Conservation (phyloP, 2,888 invertebrate genomes). For the Harpalus rubripes region DNA sequence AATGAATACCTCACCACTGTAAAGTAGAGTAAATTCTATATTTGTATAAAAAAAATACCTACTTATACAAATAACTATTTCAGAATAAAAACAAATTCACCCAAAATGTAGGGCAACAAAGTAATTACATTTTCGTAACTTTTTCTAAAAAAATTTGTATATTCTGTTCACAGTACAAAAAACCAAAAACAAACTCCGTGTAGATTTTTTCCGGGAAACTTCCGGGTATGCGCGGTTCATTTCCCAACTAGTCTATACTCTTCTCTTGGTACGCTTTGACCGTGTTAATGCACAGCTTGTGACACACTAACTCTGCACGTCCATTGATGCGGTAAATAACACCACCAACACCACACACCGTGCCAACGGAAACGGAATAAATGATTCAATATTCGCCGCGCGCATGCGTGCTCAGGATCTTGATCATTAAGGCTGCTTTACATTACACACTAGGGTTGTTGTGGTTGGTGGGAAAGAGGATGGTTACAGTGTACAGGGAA, state of each 20-base stretch:
- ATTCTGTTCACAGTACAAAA: slow-evolving; percentile 1
- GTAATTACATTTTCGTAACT: not conserved
- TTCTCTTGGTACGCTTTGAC: slow-evolving; percentile 16
- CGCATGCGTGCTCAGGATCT: slow-evolving; percentile 13
- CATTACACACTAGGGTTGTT: not conserved
- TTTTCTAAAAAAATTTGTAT: not conserved
- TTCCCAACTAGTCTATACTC: not conserved
- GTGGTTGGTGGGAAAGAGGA: not conserved
- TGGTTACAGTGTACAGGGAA: too few species aligned
- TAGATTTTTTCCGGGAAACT: not conserved
- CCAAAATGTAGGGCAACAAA: too few species aligned
- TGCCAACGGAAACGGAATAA: slow-evolving; percentile 49
- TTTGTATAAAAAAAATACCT: too few species aligned
- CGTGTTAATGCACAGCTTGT: slow-evolving; percentile 25
- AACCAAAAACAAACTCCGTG: not conserved
- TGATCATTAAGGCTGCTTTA: not conserved
- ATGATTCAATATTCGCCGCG: slow-evolving; percentile 39
- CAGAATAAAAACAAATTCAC: too few species aligned
- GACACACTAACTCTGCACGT: slow-evolving; percentile 13
- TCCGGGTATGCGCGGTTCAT: slow-evolving; percentile 31
- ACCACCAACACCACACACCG: slow-evolving; percentile 26
- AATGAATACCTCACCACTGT: too few species aligned
- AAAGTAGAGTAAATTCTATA: too few species aligned
- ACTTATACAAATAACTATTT: too few species aligned
- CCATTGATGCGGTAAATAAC: slow-evolving; percentile 62